Percentiles rank a stretch among this genome's conserved stretches.
Evolutionary conservation across 2,797 vertebrate species (phyloP).

Genomic region (Myotis vivesi): DNA sequence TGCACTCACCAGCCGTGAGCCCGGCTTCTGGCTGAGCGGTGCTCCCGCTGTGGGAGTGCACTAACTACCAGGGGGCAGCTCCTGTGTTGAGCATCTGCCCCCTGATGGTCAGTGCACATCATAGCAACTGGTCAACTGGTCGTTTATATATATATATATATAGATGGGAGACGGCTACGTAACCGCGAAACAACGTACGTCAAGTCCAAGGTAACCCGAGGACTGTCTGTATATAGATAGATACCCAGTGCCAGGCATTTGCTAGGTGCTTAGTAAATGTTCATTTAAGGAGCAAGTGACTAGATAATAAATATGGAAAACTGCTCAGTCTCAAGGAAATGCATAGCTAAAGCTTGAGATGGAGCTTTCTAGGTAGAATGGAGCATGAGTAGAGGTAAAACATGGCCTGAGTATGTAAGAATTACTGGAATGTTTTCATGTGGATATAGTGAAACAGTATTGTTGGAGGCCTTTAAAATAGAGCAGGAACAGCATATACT

Average conservation of each 20-base stretch:
- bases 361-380: not conserved
- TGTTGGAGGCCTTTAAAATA: conserved; percentile 7
- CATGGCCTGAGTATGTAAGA: not conserved
- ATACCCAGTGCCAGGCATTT: not conserved
- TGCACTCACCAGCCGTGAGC: too few species aligned
- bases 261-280: not conserved
- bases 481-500: not conserved
- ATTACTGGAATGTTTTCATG: not conserved
- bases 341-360: not conserved
- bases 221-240: too few species aligned
- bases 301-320: not conserved
- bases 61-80: too few species aligned
- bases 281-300: not conserved
- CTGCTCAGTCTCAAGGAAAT: not conserved
- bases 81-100: too few species aligned
- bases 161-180: too few species aligned
- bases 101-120: too few species aligned
- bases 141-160: too few species aligned
- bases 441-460: not conserved
- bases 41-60: too few species aligned
- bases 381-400: not conserved
- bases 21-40: too few species aligned
- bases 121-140: too few species aligned
- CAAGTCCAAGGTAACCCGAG: too few species aligned
- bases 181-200: too few species aligned